Percentiles rank a stretch among this genome's conserved stretches.
These are phyloP conservation scores for Peromyscus attwateri DNA, from an alignment of 2,797 vertebrate species.

Conservation along the genomic window DNA sequence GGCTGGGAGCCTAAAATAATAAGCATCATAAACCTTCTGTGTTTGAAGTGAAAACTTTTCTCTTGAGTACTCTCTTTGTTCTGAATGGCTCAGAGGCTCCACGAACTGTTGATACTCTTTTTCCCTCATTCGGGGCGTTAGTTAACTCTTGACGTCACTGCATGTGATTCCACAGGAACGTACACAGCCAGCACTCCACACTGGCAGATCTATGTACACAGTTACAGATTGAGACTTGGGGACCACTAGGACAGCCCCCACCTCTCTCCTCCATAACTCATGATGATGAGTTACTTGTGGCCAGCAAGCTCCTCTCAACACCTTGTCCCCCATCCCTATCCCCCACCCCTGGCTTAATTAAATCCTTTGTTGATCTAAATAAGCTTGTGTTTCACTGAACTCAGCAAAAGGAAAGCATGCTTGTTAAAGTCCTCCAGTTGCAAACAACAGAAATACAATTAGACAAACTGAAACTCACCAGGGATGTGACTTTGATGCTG, in stretches of 20 bases:
- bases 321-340: background rate
- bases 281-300: background rate
- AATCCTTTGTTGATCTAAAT: conserved; percentile 78
- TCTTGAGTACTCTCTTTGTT: background rate
- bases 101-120: background rate
- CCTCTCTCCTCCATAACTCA: conserved; percentile 50
- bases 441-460: conserved; percentile 60
- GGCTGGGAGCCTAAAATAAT: conserved; percentile 62
- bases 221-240: conserved; percentile 26
- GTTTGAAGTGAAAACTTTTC: conserved; percentile 49
- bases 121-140: background rate
- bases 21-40: conserved; percentile 39
- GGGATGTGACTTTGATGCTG: background rate
- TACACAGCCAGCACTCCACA: conserved; percentile 1
- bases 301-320: conserved; percentile 43
- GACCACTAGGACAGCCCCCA: background rate
- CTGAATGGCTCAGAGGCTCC: conserved; percentile 19
- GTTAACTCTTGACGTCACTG: conserved; percentile 46
- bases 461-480: conserved; percentile 52
- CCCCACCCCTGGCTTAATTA: conserved; percentile 65
- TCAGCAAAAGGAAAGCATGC: conserved; percentile 72
- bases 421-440: conserved; percentile 28
- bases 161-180: background rate
- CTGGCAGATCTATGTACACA: conserved; percentile 33
- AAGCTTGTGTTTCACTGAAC: conserved; percentile 72